Evolutionary conservation across 2,888 invertebrate species (phyloP), one percentile per base, ranked within the genome.

Genomic region (Andrena dorsata): DNA sequence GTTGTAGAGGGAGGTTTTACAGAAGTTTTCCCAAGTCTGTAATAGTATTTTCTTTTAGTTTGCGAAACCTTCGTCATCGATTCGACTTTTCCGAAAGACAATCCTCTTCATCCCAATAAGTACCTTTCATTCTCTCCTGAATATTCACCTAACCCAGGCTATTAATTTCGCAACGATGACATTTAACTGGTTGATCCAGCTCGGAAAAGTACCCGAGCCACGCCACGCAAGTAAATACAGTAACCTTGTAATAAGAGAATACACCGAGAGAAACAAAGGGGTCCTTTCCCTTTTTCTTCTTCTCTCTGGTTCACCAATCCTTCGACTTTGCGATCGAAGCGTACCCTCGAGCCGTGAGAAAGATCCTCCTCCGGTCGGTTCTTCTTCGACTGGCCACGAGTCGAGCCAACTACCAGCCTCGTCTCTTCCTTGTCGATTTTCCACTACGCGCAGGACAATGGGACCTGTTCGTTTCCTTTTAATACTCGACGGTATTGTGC

Each of bases 261-360:
- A 10, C 16, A 30, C 23, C n/a, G 23, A 56, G 6, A 16, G 63
- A 41, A 49, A 32, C 13, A 35, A 56, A 20, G 64, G 23, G 23
- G 10, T 49, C 35, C 65, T n/a, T 68, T 35, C 26, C 23, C 7
- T 16, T 35, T 58, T 78, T 64, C 16, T 23, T 68, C 49, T 61
- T 63, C 10, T 65, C 64, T n/a, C n/a, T 2, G 53, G 26, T 76
- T 76, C 58, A 35, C 53, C 74, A 70, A 64, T 86, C 69, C 79
- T 80, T 73, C 56, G 81, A 49, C 60, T 84, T 68, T 73, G 81
- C 73, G 86, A 78, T 80, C 49, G 51, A 64, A 83, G 77, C 73
- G 80, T 87, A 72, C 64, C 80, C 72, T 76, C 78, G 68, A 80
- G 87, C 80, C 87, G 89, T 86, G 88, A 87, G 87, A 87, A 88